Evolutionary conservation across 2,797 vertebrate species (phyloP), one percentile per base, ranked within the genome.

Genomic region (Acomys russatus): DNA sequence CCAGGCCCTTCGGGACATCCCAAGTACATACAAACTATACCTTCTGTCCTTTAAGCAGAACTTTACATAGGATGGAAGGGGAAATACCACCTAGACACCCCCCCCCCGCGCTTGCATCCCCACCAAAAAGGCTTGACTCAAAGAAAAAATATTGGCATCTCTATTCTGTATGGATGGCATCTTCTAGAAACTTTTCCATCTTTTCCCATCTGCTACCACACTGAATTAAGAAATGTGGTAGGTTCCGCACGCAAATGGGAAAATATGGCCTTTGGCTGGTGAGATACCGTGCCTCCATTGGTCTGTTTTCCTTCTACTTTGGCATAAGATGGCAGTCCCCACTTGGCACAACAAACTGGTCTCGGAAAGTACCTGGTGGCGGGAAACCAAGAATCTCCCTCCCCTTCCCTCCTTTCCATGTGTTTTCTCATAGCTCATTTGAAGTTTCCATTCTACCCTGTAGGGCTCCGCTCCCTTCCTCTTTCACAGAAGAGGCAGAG

Each of bases 311-410:
- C 77, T 93, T 94, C 44, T 54, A 74, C 73, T 96, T 95, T 78
- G 90, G 20, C 3, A 2, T 44, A 78, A 35, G 70, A 77, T 33
- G 93, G 94, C 94, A 96, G 90, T 95, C 96, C 92, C 90, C 94
- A 68, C 77, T 63, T 74, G 74, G 91, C 76, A 49, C 30, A 59
- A 78, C 74, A 71, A 61, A 3, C 0, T 35, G 1, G 54, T 86
- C 88, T 93, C 92, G 95, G 96, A 97, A 98, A 97, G 93, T 96
- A 97, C 97, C 96, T 90, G 49, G 28, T 92, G 94, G 59, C 0
- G 83, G 92, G 96, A 98, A 97, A 94, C 17, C 33, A 49, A 97
- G 95, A 97, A 93, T 92, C 93, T 94, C 86, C 95, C 88, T 94
- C 77, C 77, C 73, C 56, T 78, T 92, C 73, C 66, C 73, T 95